Evolutionary conservation across 2,797 vertebrate species (phyloP).

Genomic region (Coendou prehensilis): DNA sequence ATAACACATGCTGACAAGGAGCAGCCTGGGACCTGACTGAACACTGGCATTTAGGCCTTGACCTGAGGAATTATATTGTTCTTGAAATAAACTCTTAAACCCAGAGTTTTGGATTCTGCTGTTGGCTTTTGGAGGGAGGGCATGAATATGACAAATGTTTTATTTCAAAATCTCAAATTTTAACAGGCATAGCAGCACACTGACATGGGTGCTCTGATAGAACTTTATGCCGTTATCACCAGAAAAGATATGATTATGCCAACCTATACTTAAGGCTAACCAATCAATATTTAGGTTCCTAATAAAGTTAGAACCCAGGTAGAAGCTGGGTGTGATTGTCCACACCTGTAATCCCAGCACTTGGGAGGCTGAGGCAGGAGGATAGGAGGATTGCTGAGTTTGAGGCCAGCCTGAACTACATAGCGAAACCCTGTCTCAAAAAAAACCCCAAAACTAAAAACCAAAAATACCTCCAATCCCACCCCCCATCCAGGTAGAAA

Average conservation of each 20-base stretch:
- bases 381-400: not conserved
- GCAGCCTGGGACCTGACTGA: not conserved
- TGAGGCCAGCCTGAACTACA: not conserved
- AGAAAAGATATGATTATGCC: conserved; percentile 73
- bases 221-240: conserved; percentile 63
- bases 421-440: not conserved
- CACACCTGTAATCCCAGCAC: not conserved
- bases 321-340: not conserved
- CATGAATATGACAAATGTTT: conserved; percentile 76
- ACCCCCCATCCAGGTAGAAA: conserved; percentile 39
- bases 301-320: conserved; percentile 62
- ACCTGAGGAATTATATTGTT: not conserved
- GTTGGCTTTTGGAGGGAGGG: not conserved
- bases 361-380: not conserved
- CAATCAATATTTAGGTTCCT: conserved; percentile 73
- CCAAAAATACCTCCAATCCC: not conserved
- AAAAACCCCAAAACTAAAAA: not conserved
- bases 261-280: conserved; percentile 81
- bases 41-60: not conserved
- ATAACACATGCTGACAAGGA: not conserved
- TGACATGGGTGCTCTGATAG: conserved; percentile 67
- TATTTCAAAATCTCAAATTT: conserved; percentile 80
- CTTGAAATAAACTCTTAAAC: not conserved
- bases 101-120: not conserved
- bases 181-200: conserved; percentile 77